Conservation (phyloP, 2,888 invertebrate species). For the Odontocolon sp. region DNA sequence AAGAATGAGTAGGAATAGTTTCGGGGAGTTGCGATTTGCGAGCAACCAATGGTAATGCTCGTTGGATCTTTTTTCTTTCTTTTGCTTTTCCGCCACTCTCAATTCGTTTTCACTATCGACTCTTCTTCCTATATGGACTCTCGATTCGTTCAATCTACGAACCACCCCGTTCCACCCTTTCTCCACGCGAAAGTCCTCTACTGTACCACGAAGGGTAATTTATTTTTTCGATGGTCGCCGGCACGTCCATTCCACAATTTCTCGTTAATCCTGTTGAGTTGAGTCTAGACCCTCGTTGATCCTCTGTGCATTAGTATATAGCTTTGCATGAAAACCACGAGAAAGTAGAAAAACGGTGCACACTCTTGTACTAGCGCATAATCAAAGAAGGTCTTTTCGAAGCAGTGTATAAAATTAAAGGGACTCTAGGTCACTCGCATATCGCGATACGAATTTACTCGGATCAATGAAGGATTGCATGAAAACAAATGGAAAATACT, state of each 20-base stretch:
- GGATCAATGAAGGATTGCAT: no score
- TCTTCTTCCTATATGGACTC: constrained; percentile 55
- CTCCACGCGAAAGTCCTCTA: constrained; percentile 31
- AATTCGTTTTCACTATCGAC: constrained; percentile 21
- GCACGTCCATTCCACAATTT: constrained; percentile 15
- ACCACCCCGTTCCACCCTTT: constrained; percentile 60
- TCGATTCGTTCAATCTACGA: constrained; percentile 64
- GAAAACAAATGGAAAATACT: no score
- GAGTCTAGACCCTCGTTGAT: background rate
- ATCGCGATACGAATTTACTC: background rate
- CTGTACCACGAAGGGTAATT: constrained; percentile 22
- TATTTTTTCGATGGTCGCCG: background rate
- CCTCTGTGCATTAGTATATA: background rate
- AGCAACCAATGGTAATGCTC: constrained; percentile 25
- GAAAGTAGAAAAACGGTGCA: background rate
- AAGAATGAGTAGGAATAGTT: background rate
- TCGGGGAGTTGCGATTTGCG: background rate
- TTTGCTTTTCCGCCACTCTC: background rate
- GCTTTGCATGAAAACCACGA: background rate
- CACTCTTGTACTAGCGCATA: background rate
- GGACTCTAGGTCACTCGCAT: background rate
- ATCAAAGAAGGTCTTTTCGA: constrained; percentile 12
- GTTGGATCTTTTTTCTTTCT: constrained; percentile 34
- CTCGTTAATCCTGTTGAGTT: background rate
- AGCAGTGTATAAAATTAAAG: constrained; percentile 13